A percentile compares a stretch with the other conserved stretches of the same genome.
Evolutionary conservation across 2,113 vertebrate species (phyloP).

Genomic region (Diadophis punctatus): DNA sequence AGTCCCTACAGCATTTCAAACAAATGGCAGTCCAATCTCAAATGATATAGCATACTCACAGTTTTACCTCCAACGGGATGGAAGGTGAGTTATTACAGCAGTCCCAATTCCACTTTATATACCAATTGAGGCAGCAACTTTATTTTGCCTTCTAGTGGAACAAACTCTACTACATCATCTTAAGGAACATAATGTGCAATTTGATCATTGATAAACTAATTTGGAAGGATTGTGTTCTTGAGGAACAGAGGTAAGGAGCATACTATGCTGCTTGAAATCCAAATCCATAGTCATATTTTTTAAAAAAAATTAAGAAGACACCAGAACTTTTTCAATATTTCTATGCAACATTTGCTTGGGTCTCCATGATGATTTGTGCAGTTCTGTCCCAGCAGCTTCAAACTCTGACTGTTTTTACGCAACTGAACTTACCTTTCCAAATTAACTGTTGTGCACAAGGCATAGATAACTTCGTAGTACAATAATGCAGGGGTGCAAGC

Average conservation of each 20-base stretch:
- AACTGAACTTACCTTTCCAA: constrained; percentile 77
- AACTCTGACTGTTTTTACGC: too few species aligned
- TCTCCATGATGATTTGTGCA: neutral
- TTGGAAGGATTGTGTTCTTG: neutral
- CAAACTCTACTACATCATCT: neutral
- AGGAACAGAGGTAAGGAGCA: neutral
- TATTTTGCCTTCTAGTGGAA: neutral
- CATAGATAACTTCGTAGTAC: constrained; percentile 77
- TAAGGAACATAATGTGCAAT: neutral
- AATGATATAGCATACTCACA: neutral
- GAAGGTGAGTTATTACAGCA: neutral
- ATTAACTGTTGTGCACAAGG: constrained; percentile 86
- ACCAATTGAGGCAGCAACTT: neutral
- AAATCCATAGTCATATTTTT: neutral
- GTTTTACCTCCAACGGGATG: neutral
- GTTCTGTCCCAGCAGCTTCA: neutral
- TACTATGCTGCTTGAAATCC: neutral
- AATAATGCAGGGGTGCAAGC: constrained; percentile 85
- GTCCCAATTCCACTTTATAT: neutral
- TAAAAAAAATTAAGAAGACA: neutral
- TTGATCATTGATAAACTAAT: neutral
- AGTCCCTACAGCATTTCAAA: too few species aligned
- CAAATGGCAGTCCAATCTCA: too few species aligned
- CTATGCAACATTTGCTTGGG: neutral
- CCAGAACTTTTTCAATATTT: neutral